These are phyloP conservation scores for Chaunax sp. DNA, from an alignment of 2,797 vertebrate genomes.

Conservation along the genomic window DNA sequence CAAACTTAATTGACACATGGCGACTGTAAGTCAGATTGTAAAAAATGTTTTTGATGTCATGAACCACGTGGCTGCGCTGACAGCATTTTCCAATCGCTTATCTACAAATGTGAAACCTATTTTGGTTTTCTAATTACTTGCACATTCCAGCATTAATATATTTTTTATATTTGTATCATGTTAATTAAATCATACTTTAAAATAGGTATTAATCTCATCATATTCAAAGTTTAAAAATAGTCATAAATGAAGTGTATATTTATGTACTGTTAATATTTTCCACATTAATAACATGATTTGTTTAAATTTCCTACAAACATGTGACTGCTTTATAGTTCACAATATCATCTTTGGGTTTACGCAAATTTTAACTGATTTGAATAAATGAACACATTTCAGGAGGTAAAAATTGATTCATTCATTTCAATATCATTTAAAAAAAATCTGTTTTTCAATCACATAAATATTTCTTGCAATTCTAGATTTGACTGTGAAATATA, in stretches of 20 bases:
- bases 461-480: not conserved
- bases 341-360: not conserved
- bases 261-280: no score
- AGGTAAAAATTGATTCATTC: not conserved
- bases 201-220: no score
- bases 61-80: not conserved
- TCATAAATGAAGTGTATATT: not conserved
- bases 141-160: no score
- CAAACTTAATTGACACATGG: conserved; percentile 8
- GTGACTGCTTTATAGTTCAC: not conserved
- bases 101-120: conserved; percentile 6
- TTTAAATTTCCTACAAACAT: no score
- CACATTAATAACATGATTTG: no score
- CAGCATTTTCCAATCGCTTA: not conserved
- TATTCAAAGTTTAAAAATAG: no score
- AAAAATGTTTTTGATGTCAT: conserved; percentile 49
- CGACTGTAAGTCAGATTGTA: conserved; percentile 33
- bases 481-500: no score
- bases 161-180: no score
- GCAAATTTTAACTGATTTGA: not conserved
- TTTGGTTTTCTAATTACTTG: not conserved
- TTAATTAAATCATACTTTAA: no score
- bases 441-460: not conserved
- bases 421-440: not conserved
- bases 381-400: not conserved